Base-by-base conservation (phyloP, 2,888 invertebrate genomes). In the Glaucopsyche alexis region DNA sequence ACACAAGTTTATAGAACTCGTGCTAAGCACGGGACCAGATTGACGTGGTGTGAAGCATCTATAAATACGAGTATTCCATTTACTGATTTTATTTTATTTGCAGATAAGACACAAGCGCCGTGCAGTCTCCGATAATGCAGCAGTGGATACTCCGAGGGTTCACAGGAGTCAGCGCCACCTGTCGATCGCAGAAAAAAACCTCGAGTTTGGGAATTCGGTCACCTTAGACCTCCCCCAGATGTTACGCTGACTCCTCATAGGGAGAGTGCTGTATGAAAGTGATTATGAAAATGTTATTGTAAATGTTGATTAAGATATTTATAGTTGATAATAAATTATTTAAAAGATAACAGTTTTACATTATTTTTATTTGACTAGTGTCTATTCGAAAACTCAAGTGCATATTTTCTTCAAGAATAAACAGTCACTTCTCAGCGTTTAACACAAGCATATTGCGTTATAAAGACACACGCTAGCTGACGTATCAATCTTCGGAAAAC, bases 91-190 rank as follows among this genome's bases (percentile, higher is more conserved):
- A 4, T 29, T 47, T 45, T 64, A 7, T 67, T 70, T 14, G 19
- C 83, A 91, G 92, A 92, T 79, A 92, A 91, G 80, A 85, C 87
- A 13, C 89, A 81, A 71, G 87, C 88, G 0, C 86, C 90, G 0
- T 87, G 88, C 82, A 93, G 91, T 75, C 83, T 91, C 0, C 85
- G 90, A 0, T 92, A 92, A 0, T 89, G 90, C 80, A 91, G 89
- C 76, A 91, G 91, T 75, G 89, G 86, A 2, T 91, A 90, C 77
- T 91, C 91, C 0, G 90, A 89, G 47, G 87, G 86, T 0, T 90
- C 91, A 0, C 83, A 81, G 0, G 91, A 90, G 81, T 19, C 87
- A 76, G 86, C 86, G 0, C 78, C 85, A 2, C 80, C 84, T 6
- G 86, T 89, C 74, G 81, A 89, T 8, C 82, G 89, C 29, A 82